phyloP scores from a whole-genome alignment of 35 echinoderm and acorn worm genomes.

The Ophioderma brevispina region DNA sequence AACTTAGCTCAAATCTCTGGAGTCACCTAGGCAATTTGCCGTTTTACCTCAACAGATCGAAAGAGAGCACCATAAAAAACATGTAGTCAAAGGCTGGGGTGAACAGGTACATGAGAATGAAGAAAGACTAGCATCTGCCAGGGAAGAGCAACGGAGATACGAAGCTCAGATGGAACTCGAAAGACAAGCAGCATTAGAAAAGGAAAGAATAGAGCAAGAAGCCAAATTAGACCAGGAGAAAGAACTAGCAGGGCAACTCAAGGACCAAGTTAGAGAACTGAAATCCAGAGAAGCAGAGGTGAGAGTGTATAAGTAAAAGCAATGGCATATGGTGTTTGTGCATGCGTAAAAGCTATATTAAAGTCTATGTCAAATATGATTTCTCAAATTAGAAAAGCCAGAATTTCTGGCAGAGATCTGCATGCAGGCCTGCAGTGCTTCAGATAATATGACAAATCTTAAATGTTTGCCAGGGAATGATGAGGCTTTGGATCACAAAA shows the following conservation, averaged over 20 bases:
- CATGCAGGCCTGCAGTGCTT: too few relatives aligned
- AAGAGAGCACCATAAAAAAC: slow-evolving; percentile 79
- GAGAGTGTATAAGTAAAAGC: too few relatives aligned
- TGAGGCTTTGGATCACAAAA: too few relatives aligned
- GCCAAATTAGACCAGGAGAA: slow-evolving; percentile 83
- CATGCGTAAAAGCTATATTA: too few relatives aligned
- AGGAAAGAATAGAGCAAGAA: slow-evolving; percentile 63
- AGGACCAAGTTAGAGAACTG: slow-evolving; percentile 84
- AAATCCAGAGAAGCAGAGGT: slow-evolving; percentile 88
- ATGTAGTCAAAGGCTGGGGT: slow-evolving; percentile 82
- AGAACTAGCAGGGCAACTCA: slow-evolving; percentile 69
- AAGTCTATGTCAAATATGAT: too few relatives aligned
- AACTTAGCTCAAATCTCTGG: too few relatives aligned
- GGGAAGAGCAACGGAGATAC: slow-evolving; percentile 49
- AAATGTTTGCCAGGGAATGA: too few relatives aligned
- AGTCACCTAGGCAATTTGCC: too few relatives aligned
- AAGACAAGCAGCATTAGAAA: slow-evolving; percentile 76
- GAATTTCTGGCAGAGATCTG: too few relatives aligned
- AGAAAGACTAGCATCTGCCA: slow-evolving; percentile 47
- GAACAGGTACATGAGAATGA: slow-evolving; percentile 70
- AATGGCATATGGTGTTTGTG: too few relatives aligned
- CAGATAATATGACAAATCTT: too few relatives aligned
- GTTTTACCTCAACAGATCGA: slow-evolving; percentile 67
- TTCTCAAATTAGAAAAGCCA: too few relatives aligned
- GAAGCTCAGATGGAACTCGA: slow-evolving; percentile 82